Conservation (phyloP, 2,113 vertebrate genomes). For the Polypterus senegalus region DNA sequence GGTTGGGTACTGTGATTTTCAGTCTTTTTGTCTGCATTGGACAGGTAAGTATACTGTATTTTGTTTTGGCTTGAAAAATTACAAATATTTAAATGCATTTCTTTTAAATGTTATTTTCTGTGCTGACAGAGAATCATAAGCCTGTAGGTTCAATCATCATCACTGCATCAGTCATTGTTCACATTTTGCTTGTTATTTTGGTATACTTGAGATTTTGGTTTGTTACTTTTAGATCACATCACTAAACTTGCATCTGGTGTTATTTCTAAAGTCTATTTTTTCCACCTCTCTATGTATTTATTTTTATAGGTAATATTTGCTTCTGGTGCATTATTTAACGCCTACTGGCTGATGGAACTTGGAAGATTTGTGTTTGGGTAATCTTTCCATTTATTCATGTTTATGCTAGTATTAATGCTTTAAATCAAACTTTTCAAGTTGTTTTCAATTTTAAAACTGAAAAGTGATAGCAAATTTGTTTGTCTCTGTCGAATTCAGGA, state of each 20-base stretch:
- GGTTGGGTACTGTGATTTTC: slow-evolving; percentile 84
- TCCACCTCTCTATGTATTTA: neutral
- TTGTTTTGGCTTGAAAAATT: neutral
- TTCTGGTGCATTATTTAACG: slow-evolving; percentile 61
- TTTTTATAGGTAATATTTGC: slow-evolving; percentile 74
- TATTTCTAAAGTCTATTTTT: too few species aligned
- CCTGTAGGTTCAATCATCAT: too few species aligned
- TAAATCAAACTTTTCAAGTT: neutral
- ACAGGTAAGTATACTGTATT: slow-evolving; percentile 56
- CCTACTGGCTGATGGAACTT: slow-evolving; percentile 80
- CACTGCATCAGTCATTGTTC: too few species aligned
- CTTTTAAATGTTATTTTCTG: too few species aligned
- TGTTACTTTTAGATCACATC: too few species aligned
- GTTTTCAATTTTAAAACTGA: neutral
- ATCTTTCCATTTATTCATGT: slow-evolving; percentile 31
- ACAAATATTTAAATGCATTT: neutral
- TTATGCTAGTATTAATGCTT: slow-evolving; percentile 12
- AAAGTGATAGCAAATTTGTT: neutral
- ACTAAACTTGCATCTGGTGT: too few species aligned
- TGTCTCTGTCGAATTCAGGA: slow-evolving; percentile 39
- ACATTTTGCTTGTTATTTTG: too few species aligned
- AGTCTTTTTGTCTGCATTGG: slow-evolving; percentile 78
- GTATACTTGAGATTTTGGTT: too few species aligned
- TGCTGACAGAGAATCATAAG: too few species aligned
- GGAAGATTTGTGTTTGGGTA: slow-evolving; percentile 94